Evolutionary conservation across 2,888 invertebrate genomes (phyloP).

Genomic region (Leistus spinibarbis): DNA sequence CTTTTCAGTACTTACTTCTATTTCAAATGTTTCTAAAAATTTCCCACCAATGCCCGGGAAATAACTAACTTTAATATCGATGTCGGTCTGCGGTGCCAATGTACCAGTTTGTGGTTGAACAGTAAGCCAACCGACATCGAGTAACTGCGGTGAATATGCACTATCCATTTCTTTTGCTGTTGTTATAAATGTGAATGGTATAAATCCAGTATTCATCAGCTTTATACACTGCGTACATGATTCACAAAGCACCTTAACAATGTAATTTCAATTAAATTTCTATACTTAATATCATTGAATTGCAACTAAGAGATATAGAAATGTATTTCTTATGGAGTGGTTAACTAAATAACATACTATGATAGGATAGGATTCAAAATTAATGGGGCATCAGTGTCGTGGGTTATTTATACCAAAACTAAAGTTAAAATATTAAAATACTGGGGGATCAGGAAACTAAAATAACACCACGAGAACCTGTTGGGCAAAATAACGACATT

Average conservation of each 20-base stretch:
- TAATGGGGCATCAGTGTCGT: too few species aligned
- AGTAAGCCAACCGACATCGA: slow-evolving; percentile 58
- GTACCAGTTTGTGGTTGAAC: slow-evolving; percentile 57
- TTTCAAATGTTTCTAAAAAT: slow-evolving; percentile 57
- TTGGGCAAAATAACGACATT: too few species aligned
- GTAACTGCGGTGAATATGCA: slow-evolving; percentile 54
- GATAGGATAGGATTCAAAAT: too few species aligned
- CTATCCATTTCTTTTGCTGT: slow-evolving; percentile 56
- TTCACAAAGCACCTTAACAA: slow-evolving; percentile 54
- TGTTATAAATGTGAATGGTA: slow-evolving; percentile 58
- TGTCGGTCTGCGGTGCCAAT: slow-evolving; percentile 56
- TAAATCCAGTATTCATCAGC: slow-evolving; percentile 60
- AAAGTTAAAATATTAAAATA: too few species aligned
- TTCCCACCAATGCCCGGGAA: slow-evolving; percentile 63
- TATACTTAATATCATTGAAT: slow-evolving; percentile 39
- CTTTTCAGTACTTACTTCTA: slow-evolving; percentile 50
- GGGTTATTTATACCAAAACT: too few species aligned
- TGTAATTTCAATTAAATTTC: slow-evolving; percentile 50
- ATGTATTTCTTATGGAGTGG: too few species aligned
- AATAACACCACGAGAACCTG: too few species aligned
- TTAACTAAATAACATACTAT: too few species aligned
- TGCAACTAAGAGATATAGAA: not conserved
- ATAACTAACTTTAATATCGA: slow-evolving; percentile 58
- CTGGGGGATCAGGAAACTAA: too few species aligned
- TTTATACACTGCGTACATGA: slow-evolving; percentile 48